Evolutionary conservation across 2,888 invertebrate species (phyloP).

Genomic region (Rhabditoides inermis): DNA sequence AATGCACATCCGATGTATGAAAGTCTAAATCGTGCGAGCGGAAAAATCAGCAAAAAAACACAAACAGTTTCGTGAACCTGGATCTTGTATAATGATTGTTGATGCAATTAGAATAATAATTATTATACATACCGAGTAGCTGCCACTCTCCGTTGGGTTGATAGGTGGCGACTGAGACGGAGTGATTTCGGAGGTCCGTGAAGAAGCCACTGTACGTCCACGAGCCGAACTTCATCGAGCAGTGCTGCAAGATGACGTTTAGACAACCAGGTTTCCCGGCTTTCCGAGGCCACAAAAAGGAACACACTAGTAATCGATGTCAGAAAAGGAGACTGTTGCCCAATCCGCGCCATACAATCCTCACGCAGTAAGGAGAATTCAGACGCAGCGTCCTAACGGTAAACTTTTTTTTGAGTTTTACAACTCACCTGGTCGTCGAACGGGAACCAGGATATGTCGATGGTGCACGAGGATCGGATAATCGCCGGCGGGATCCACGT

Average conservation of each 20-base stretch:
- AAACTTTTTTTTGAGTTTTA: background rate
- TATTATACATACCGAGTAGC: conserved; percentile 51
- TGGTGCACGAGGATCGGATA: conserved; percentile 34
- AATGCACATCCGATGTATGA: too few species aligned
- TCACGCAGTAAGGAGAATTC: too few species aligned
- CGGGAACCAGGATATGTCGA: conserved; percentile 41
- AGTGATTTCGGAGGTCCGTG: conserved; percentile 52
- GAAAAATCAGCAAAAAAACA: too few species aligned
- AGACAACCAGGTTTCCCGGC: too few species aligned
- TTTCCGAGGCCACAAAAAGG: too few species aligned
- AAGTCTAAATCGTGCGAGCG: too few species aligned
- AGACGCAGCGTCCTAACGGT: too few species aligned
- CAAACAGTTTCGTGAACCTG: too few species aligned
- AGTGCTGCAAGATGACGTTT: conserved; percentile 61
- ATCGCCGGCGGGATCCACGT: conserved; percentile 47
- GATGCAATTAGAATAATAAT: too few species aligned
- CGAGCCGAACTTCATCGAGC: conserved; percentile 71
- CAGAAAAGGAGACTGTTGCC: background rate
- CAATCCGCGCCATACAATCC: too few species aligned
- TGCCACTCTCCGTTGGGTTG: conserved; percentile 62
- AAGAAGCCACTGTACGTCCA: conserved; percentile 69
- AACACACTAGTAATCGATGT: background rate
- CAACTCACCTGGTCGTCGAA: conserved; percentile 35
- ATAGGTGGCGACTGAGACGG: conserved; percentile 58
- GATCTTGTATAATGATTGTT: background rate